phyloP scores from a whole-genome alignment of 2,888 invertebrate species.

The Cephus pulcher region DNA sequence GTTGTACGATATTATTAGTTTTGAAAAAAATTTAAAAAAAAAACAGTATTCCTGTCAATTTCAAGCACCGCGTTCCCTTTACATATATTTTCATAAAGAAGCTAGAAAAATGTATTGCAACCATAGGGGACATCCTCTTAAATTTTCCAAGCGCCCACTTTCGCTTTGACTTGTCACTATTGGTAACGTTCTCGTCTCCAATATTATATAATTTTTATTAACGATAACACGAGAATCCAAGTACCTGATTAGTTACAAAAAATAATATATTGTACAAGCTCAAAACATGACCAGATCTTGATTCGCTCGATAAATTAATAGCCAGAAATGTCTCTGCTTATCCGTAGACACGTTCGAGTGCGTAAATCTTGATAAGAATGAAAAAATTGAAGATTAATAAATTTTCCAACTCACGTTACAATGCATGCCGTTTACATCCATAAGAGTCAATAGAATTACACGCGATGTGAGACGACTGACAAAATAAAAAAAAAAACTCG shows the following conservation, averaged over 20 bases:
- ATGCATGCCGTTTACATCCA: not conserved
- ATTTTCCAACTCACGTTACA: not conserved
- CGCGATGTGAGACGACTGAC: not conserved
- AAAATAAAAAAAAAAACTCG: not conserved
- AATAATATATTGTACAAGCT: not conserved
- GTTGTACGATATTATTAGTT: not conserved
- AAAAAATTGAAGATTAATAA: not conserved
- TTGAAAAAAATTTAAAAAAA: not conserved
- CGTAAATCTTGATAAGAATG: not conserved
- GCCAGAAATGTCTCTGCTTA: not conserved
- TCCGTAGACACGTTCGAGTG: not conserved
- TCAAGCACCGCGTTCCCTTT: not conserved
- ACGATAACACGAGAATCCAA: not conserved
- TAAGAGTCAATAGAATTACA: not conserved
- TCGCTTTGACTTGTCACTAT: not conserved
- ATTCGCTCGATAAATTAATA: no score
- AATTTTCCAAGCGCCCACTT: not conserved
- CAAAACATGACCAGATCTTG: no score
- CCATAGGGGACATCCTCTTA: not conserved
- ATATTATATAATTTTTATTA: not conserved
- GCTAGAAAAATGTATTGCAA: not conserved
- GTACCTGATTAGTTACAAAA: not conserved
- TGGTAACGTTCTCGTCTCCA: not conserved
- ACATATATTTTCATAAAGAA: not conserved
- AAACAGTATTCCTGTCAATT: not conserved